These are phyloP conservation scores for Phyllotreta striolata DNA, from an alignment of 2,888 invertebrate genomes.

Conservation along the genomic window DNA sequence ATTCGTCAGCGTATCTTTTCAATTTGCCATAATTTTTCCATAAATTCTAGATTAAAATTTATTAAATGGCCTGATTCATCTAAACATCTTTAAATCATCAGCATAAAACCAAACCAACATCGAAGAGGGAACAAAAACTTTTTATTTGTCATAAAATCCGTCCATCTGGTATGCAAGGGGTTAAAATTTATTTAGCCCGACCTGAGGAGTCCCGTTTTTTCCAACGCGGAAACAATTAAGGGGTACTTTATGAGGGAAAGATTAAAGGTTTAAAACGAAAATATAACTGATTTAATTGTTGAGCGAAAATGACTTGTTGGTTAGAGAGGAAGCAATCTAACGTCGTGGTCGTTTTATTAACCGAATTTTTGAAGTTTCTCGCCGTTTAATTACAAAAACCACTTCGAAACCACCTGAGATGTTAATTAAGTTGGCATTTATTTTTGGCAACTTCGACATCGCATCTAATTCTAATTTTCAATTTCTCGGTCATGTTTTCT, in stretches of 20 bases:
- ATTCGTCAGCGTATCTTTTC: too few species aligned
- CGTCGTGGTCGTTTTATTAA: slow-evolving; percentile 35
- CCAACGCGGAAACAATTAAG: slow-evolving; percentile 40
- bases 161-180: slow-evolving; percentile 29
- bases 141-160: slow-evolving; percentile 12
- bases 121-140: neutral
- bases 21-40: slow-evolving; percentile 6
- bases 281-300: slow-evolving; percentile 43
- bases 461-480: slow-evolving; percentile 20
- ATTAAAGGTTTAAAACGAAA: slow-evolving; percentile 41
- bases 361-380: slow-evolving; percentile 34
- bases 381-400: slow-evolving; percentile 36
- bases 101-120: neutral
- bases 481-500: slow-evolving; percentile 17
- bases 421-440: slow-evolving; percentile 25
- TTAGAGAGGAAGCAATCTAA: slow-evolving; percentile 39
- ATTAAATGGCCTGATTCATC: too few species aligned
- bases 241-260: slow-evolving; percentile 35
- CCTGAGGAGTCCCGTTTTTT: slow-evolving; percentile 59
- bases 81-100: too few species aligned
- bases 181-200: slow-evolving; percentile 29
- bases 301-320: slow-evolving; percentile 41
- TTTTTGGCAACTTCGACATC: slow-evolving; percentile 22
- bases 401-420: slow-evolving; percentile 30
- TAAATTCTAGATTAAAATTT: neutral